Conservation (phyloP, 2,797 vertebrate species). For the Chaunax sp. region DNA sequence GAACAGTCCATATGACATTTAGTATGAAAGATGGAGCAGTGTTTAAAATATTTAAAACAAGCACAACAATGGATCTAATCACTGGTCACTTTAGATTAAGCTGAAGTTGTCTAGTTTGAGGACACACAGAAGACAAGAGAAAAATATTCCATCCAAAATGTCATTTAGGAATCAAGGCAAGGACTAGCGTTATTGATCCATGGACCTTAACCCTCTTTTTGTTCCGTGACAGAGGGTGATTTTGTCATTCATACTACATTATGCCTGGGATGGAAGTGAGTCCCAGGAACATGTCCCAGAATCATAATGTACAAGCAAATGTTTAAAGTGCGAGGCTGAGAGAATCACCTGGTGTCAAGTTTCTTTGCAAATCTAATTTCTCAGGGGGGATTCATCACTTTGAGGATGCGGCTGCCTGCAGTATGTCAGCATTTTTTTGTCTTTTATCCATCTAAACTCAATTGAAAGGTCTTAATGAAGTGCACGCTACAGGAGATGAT, state of each 20-base stretch:
- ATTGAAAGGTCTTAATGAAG: slow-evolving; percentile 71
- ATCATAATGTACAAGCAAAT: slow-evolving; percentile 63
- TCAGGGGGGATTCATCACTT: slow-evolving; percentile 64
- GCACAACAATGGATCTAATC: slow-evolving; percentile 77
- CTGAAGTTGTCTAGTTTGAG: slow-evolving; percentile 78
- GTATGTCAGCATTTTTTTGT: slow-evolving; percentile 73
- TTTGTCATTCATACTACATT: slow-evolving; percentile 76
- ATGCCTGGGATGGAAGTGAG: slow-evolving; percentile 50
- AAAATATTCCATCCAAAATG: slow-evolving; percentile 54
- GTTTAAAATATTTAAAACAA: slow-evolving; percentile 69
- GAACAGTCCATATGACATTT: slow-evolving; percentile 55
- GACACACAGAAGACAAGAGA: slow-evolving; percentile 60
- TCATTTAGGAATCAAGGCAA: slow-evolving; percentile 65
- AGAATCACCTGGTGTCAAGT: slow-evolving; percentile 67
- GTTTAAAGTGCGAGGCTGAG: slow-evolving; percentile 60
- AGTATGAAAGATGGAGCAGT: slow-evolving; percentile 47
- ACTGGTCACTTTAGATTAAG: slow-evolving; percentile 82
- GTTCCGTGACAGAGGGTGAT: slow-evolving; percentile 59
- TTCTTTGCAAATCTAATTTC: slow-evolving; percentile 74
- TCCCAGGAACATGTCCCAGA: slow-evolving; percentile 62
- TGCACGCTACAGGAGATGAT: slow-evolving; percentile 48
- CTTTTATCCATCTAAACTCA: slow-evolving; percentile 70
- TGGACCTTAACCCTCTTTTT: slow-evolving; percentile 61
- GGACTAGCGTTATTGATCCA: slow-evolving; percentile 73
- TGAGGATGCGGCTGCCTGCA: slow-evolving; percentile 57